These are phyloP conservation scores for Leucophenga maculata DNA, from an alignment of 2,888 invertebrate species.

Conservation along the genomic window DNA sequence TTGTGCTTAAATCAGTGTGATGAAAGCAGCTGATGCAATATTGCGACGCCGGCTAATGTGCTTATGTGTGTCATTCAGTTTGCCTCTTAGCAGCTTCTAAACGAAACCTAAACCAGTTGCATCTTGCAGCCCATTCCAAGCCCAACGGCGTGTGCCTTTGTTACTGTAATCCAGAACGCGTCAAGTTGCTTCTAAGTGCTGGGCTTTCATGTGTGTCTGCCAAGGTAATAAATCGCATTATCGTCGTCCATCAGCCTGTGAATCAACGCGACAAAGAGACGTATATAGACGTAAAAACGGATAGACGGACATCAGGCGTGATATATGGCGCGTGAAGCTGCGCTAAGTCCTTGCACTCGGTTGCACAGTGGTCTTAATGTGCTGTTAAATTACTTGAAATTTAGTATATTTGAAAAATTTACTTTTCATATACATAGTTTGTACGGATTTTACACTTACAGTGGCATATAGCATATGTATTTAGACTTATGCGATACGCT, in stretches of 20 bases:
- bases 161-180: not conserved
- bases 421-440: too few species aligned
- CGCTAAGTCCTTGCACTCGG: constrained; percentile 3
- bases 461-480: too few species aligned
- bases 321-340: not conserved
- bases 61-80: not conserved
- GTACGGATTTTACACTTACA: too few species aligned
- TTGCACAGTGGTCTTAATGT: too few species aligned
- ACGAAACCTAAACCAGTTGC: constrained; percentile 14
- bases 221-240: constrained; percentile 25
- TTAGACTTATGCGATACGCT: too few species aligned
- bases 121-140: not conserved
- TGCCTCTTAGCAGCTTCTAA: not conserved
- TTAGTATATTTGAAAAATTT: too few species aligned
- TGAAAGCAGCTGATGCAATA: not conserved
- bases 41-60: not conserved
- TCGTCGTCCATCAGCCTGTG: not conserved
- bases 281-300: too few species aligned
- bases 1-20: not conserved
- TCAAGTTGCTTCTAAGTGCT: too few species aligned
- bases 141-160: not conserved
- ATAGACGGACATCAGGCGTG: not conserved
- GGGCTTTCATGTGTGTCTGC: not conserved
- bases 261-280: too few species aligned
- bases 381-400: too few species aligned